These are phyloP conservation scores for Monodelphis domestica DNA, from an alignment of 2,797 vertebrate genomes.

Conservation along the genomic window DNA sequence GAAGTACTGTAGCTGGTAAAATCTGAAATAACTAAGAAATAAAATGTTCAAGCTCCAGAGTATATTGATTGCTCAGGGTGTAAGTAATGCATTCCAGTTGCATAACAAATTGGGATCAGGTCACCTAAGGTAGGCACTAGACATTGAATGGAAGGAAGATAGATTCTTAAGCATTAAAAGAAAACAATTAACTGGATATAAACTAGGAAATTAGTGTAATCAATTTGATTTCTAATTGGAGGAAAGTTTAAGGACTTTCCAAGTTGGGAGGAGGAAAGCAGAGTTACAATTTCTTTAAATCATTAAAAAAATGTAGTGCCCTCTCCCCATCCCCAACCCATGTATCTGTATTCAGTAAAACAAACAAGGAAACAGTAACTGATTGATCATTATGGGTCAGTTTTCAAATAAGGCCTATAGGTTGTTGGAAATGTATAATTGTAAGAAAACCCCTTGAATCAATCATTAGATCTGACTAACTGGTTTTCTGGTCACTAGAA, in stretches of 20 bases:
- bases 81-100: not conserved
- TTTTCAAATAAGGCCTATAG: too few relatives aligned
- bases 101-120: not conserved
- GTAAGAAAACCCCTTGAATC: too few relatives aligned
- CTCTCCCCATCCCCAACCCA: not conserved
- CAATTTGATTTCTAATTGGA: not conserved
- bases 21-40: not conserved
- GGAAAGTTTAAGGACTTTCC: not conserved
- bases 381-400: too few relatives aligned
- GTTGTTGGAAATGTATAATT: too few relatives aligned
- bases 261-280: not conserved
- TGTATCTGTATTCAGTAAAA: not conserved
- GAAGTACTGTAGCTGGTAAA: not conserved
- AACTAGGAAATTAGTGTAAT: not conserved
- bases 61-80: not conserved
- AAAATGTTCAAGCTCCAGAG: not conserved
- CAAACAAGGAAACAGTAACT: too few relatives aligned
- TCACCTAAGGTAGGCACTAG: not conserved
- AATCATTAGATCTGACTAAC: too few relatives aligned
- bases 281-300: not conserved
- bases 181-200: not conserved
- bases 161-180: not conserved
- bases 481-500: not conserved
- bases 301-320: not conserved
- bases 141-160: not conserved